Conservation (phyloP, 2,888 invertebrate species). For the Hoplodrina blanda region DNA sequence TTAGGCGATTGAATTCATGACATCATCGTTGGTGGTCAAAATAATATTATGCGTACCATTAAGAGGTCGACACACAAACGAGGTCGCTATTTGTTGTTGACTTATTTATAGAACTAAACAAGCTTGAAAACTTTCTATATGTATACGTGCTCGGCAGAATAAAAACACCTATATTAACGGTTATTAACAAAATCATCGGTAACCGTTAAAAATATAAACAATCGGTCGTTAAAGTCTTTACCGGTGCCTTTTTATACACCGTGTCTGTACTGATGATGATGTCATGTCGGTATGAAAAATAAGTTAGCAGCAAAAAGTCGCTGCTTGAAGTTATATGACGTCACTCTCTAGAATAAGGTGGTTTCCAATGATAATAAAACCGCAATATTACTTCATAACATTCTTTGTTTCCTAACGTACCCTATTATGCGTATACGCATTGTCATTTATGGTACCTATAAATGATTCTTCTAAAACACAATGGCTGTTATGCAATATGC, state of each 20-base stretch:
- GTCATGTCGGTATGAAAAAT: conserved; percentile 48
- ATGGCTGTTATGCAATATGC: conserved; percentile 50
- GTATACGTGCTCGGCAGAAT: conserved; percentile 9
- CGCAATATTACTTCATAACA: conserved; percentile 51
- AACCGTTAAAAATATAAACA: conserved; percentile 58
- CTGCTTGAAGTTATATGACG: conserved; percentile 28
- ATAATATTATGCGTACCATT: conserved; percentile 32
- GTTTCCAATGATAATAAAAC: conserved; percentile 51
- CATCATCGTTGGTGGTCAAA: conserved; percentile 17
- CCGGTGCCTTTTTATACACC: conserved; percentile 39
- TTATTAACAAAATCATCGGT: conserved; percentile 38
- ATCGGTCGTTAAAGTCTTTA: conserved; percentile 53
- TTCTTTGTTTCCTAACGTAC: conserved; percentile 50
- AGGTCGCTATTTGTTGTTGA: conserved; percentile 27
- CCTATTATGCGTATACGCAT: conserved; percentile 47
- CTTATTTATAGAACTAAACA: conserved; percentile 48
- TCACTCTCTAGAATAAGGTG: conserved; percentile 39
- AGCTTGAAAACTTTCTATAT: conserved; percentile 25
- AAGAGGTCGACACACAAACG: conserved; percentile 25
- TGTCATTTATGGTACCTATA: conserved; percentile 46
- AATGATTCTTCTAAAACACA: conserved; percentile 38
- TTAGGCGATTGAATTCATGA: conserved; percentile 3
- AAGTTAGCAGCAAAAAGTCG: conserved; percentile 32
- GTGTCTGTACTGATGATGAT: conserved; percentile 46
- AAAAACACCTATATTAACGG: conserved; percentile 45